These are phyloP conservation scores for Byasa hedistus DNA, from an alignment of 2,888 invertebrate species.

Conservation along the genomic window DNA sequence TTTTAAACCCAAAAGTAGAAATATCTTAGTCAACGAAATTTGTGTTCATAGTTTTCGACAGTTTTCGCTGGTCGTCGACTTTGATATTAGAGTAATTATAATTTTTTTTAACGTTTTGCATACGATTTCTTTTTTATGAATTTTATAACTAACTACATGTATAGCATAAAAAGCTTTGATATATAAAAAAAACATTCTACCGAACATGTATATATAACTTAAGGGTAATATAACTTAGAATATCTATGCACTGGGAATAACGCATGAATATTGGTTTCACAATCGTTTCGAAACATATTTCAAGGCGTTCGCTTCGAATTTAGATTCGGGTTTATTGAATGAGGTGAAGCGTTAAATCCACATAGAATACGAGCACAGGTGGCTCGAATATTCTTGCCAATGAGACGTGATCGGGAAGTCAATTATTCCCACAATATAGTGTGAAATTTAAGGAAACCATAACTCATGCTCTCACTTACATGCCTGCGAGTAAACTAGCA, in stretches of 20 bases:
- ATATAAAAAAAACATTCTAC: not conserved
- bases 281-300: constrained; percentile 26
- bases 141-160: too few relatives aligned
- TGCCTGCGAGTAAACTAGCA: not conserved
- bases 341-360: constrained; percentile 73
- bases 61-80: too few relatives aligned
- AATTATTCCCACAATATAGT: constrained; percentile 21
- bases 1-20: too few relatives aligned
- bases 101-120: too few relatives aligned
- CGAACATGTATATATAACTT: not conserved
- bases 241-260: constrained; percentile 1
- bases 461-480: constrained; percentile 10
- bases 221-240: not conserved
- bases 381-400: constrained; percentile 74
- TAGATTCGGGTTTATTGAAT: constrained; percentile 75
- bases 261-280: constrained; percentile 20
- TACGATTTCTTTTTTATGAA: too few relatives aligned
- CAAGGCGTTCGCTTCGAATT: constrained; percentile 56
- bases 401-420: constrained; percentile 74
- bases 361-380: constrained; percentile 76
- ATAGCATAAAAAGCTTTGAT: too few relatives aligned
- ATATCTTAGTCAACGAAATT: too few relatives aligned
- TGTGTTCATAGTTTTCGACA: too few relatives aligned
- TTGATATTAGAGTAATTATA: too few relatives aligned
- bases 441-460: constrained; percentile 24